Evolutionary conservation across 2,797 vertebrate genomes (phyloP), one percentile per base, ranked within the genome.

Genomic region (Knipowitschia caucasica): DNA sequence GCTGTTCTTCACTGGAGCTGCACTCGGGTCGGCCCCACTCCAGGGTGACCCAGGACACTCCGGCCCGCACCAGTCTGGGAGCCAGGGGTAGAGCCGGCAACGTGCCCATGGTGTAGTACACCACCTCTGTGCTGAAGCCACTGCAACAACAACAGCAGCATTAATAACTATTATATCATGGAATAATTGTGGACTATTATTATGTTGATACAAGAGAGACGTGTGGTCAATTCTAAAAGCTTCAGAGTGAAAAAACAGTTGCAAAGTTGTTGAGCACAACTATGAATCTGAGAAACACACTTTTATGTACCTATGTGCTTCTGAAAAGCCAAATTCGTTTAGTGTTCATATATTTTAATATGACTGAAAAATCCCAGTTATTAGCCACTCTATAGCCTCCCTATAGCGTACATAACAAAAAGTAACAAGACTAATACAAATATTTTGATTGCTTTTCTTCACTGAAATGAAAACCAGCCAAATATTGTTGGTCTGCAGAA

Each of bases 11-110:
- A 0, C 89, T 88, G 0, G 92, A 83, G 59, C 93, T 95, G 59
- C 93, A 92, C 51, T 98, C 94, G 0, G 93, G 93, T 64, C 94
- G 93, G 39, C 71, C 93, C 96, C 96, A 99, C 81, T 99, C 95
- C 87, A 99, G 64, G 0, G 88, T 90, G 66, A 99, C 88, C 96
- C 96, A 99, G 18, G 94, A 94, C 57, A 95, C 92, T 0, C 95
- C 94, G 0, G 93, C 93, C 77, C 92, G 90, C 36, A 95, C 91
- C 26, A 99, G 93, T 70, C 93, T 90, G 0, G 97, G 97, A 0
- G 95, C 92, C 53, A 92, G 87, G 38, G 95, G 95, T 66, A 93
- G 91, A 70, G 95, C 92, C 14, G 95, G 96, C 72, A 95, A 90
- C 64, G 92, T 95, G 49, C 97, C 97, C 76, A 92, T 89, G n/a